These are phyloP conservation scores for Spodoptera exigua DNA, from an alignment of 2,888 invertebrate species.

Conservation along the genomic window DNA sequence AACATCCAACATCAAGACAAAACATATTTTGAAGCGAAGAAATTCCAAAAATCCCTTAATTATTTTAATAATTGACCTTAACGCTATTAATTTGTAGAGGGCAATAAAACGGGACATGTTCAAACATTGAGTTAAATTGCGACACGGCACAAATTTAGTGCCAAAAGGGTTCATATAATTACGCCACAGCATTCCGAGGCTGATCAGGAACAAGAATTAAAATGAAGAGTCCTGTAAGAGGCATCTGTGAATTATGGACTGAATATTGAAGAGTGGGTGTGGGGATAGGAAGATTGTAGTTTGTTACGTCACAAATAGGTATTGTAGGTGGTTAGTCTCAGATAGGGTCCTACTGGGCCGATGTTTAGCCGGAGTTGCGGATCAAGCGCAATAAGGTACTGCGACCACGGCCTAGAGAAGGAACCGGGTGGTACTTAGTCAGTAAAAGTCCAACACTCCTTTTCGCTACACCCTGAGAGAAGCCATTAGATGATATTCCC, in stretches of 20 bases:
- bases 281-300: conserved; percentile 4
- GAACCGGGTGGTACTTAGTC: too few species aligned
- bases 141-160: conserved; percentile 72
- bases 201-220: conserved; percentile 71
- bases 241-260: conserved; percentile 57
- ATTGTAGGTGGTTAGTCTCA: too few species aligned
- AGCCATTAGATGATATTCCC: too few species aligned
- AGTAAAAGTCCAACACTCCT: too few species aligned
- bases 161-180: conserved; percentile 74
- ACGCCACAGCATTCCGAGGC: conserved; percentile 71
- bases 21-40: conserved; percentile 24
- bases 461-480: too few species aligned
- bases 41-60: conserved; percentile 60
- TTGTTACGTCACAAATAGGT: too few species aligned
- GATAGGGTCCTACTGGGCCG: too few species aligned
- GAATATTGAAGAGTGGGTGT: conserved; percentile 47
- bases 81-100: conserved; percentile 62
- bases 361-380: too few species aligned
- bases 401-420: too few species aligned
- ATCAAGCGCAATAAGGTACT: too few species aligned
- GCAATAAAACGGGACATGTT: conserved; percentile 67
- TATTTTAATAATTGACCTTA: conserved; percentile 62
- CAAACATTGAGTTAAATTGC: conserved; percentile 70
- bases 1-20: background rate
- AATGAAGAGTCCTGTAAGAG: conserved; percentile 60